Percentiles rank a stretch among this genome's conserved stretches.
Evolutionary conservation across 2,888 invertebrate genomes (phyloP).

Genomic region (Heliconius aoede): DNA sequence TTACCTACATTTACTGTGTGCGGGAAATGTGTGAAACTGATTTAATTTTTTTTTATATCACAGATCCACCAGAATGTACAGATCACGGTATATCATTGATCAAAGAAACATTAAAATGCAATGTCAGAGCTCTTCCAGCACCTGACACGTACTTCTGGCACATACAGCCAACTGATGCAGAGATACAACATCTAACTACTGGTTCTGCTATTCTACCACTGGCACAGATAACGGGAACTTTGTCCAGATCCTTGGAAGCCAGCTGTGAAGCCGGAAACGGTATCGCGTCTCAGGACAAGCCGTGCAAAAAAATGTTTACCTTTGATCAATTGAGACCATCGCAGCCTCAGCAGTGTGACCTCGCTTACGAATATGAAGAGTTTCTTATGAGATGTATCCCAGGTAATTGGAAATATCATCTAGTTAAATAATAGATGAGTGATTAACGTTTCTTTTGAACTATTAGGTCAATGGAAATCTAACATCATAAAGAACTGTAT

Average conservation of each 20-base stretch:
- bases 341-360: slow-evolving; percentile 72
- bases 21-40: too few species aligned
- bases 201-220: slow-evolving; percentile 70
- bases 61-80: slow-evolving; percentile 76
- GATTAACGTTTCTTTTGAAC: too few species aligned
- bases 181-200: slow-evolving; percentile 72
- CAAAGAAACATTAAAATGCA: slow-evolving; percentile 72
- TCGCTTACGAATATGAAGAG: slow-evolving; percentile 73
- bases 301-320: slow-evolving; percentile 66
- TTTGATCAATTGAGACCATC: slow-evolving; percentile 73
- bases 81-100: slow-evolving; percentile 66
- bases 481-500: too few species aligned
- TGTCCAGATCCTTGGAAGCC: slow-evolving; percentile 64
- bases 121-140: slow-evolving; percentile 66
- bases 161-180: slow-evolving; percentile 67
- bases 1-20: too few species aligned
- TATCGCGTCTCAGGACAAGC: slow-evolving; percentile 69
- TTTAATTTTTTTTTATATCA: slow-evolving; percentile 24
- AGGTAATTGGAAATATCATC: slow-evolving; percentile 57
- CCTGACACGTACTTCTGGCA: slow-evolving; percentile 79
- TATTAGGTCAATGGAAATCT: too few species aligned
- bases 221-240: slow-evolving; percentile 70
- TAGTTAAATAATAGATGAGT: neutral
- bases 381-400: slow-evolving; percentile 78
- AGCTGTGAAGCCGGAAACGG: slow-evolving; percentile 76